Percentiles rank a stretch among this genome's conserved stretches.
These are phyloP conservation scores for Lasioglossum marginatum DNA, from an alignment of 2,888 invertebrate genomes.

Conservation along the genomic window DNA sequence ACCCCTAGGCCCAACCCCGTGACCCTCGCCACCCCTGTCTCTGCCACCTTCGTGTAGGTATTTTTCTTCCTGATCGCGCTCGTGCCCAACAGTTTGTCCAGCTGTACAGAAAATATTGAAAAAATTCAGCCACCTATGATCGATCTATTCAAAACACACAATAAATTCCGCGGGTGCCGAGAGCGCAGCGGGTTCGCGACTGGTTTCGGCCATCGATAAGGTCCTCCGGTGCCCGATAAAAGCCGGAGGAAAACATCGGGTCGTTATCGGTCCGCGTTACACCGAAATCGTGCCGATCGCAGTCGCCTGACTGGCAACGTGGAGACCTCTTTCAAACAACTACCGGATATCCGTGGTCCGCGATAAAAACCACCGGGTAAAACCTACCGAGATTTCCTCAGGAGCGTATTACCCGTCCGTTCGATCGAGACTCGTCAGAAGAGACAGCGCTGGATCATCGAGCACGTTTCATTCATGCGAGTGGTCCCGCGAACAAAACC, in stretches of 20 bases:
- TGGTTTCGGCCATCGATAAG: slow-evolving; percentile 4
- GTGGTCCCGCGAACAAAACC: background rate
- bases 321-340: slow-evolving; percentile 14
- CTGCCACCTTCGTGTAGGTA: slow-evolving; percentile 79
- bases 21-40: slow-evolving; percentile 81
- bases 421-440: slow-evolving; percentile 16
- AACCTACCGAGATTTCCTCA: slow-evolving; percentile 46
- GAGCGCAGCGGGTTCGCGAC: background rate
- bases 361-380: slow-evolving; percentile 41
- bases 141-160: background rate
- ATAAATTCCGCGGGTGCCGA: background rate
- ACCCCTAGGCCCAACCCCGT: slow-evolving; percentile 84
- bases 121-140: background rate
- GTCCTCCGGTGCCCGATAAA: background rate
- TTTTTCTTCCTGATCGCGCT: slow-evolving; percentile 81
- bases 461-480: slow-evolving; percentile 19
- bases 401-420: slow-evolving; percentile 51
- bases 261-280: background rate
- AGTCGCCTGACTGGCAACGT: slow-evolving; percentile 12
- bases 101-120: slow-evolving; percentile 72
- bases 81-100: slow-evolving; percentile 82
- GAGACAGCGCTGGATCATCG: slow-evolving; percentile 23
- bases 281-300: background rate
- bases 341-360: slow-evolving; percentile 64
- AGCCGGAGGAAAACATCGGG: background rate